Evolutionary conservation across 1,140 invertebrate genomes (phyloP), one percentile per base, ranked within the genome.

Genomic region (Cephus cinctus): DNA sequence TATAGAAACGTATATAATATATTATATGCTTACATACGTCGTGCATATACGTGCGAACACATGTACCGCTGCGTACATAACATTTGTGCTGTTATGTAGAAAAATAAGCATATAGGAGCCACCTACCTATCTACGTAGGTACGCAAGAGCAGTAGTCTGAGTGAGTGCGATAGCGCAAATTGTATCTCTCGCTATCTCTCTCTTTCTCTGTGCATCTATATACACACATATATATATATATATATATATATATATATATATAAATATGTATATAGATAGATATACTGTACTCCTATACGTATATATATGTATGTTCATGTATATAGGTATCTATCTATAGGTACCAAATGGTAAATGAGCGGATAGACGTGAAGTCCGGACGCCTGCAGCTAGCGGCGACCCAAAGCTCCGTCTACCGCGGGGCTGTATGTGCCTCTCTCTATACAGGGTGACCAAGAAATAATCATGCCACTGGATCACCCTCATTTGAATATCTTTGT

Each of bases 291-390:
- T n/a, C n/a, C n/a, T 19, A 34, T 9, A 12, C 21, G 18, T 56
- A 51, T 55, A 61, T 55, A 54, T 59, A 53, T 62, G 65, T 48
- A 47, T 63, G 49, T 60, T 52, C 61, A 57, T 64, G 61, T 54
- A 54, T 56, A 48, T 61, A 58, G 65, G 62, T 72, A 72, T 69
- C 74, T 76, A 73, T 75, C 71, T 76, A 76, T 75, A 76, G 69
- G 67, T 73, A 75, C 71, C 69, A 76, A 76, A 75, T 75, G 73
- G 74, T 75, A 76, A 75, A 76, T 75, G 73, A 76, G 74, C 69
- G 73, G 74, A 62, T 76, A 65, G 72, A 76, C 74, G 74, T 63
- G 51, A 61, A 61, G 43, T 65, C 63, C 71, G 74, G 73, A 76
- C 68, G 68, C 50, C 60, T 67, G 63, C 59, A 71, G 73, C 74